These are phyloP conservation scores for Leontopithecus rosalia DNA, from an alignment of 2,797 vertebrate genomes.

Conservation along the genomic window DNA sequence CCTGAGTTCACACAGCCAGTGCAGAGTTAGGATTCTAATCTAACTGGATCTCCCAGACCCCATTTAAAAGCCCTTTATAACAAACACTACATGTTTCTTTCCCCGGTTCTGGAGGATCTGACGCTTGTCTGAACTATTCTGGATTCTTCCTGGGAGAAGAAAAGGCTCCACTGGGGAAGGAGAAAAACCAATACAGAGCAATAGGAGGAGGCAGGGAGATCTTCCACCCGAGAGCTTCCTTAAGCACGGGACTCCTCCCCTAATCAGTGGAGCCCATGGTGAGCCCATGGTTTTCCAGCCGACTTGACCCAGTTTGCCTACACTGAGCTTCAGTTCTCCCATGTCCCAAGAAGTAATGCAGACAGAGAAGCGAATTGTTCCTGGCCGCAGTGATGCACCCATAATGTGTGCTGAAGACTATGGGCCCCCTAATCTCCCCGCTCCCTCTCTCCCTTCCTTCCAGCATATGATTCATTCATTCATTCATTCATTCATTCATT, in stretches of 20 bases:
- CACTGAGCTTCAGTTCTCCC: neutral
- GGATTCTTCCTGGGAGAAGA: neutral
- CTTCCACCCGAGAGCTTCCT: neutral
- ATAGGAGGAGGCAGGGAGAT: neutral
- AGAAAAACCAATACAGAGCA: neutral
- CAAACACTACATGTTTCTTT: neutral
- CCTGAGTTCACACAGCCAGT: neutral
- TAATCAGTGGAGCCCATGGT: fast-evolving
- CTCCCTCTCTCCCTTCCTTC: neutral
- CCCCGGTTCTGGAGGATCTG: neutral
- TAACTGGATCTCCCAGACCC: neutral
- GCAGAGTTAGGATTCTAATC: neutral
- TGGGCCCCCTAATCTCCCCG: too few species aligned
- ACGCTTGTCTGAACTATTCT: neutral
- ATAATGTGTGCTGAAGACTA: neutral
- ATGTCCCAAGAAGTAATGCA: neutral
- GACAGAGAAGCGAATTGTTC: neutral
- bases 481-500: neutral
- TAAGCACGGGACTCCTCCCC: neutral
- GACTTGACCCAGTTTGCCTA: neutral
- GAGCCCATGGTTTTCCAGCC: neutral
- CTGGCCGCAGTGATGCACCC: fast-evolving
- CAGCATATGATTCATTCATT: neutral
- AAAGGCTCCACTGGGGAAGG: neutral
- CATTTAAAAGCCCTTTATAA: neutral